phyloP scores from a whole-genome alignment of 2,888 invertebrate species.

The Stramonita haemastoma region DNA sequence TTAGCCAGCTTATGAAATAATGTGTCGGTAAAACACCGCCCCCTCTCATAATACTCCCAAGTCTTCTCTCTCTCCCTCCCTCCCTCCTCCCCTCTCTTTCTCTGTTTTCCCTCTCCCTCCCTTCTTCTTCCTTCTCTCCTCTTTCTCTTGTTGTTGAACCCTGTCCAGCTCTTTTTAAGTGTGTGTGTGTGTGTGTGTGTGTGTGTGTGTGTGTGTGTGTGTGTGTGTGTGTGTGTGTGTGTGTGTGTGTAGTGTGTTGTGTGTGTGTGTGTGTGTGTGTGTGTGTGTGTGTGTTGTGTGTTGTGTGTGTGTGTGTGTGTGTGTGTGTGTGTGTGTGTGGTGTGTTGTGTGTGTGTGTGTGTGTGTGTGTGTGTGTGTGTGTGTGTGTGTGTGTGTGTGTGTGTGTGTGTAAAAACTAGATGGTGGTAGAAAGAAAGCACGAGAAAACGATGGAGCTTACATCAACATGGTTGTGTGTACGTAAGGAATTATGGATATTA shows the following conservation, averaged over 20 bases:
- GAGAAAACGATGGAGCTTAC: neutral
- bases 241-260: neutral
- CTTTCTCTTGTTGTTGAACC: neutral
- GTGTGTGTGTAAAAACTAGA: no score
- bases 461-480: constrained; percentile 5
- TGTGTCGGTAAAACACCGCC: no score
- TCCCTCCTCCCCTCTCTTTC: neutral
- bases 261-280: neutral
- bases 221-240: neutral
- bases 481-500: neutral
- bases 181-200: constrained; percentile 1
- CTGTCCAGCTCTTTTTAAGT: neutral
- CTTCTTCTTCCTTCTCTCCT: neutral
- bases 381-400: no score
- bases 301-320: no score
- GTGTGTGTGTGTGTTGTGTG: neutral
- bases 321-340: no score
- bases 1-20: no score
- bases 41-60: no score
- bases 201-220: neutral
- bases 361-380: no score
- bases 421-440: no score
- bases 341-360: no score
- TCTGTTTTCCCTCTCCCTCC: neutral
- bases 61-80: neutral